phyloP scores from a whole-genome alignment of 2,797 vertebrate genomes.

The Smutsia temminckii region DNA sequence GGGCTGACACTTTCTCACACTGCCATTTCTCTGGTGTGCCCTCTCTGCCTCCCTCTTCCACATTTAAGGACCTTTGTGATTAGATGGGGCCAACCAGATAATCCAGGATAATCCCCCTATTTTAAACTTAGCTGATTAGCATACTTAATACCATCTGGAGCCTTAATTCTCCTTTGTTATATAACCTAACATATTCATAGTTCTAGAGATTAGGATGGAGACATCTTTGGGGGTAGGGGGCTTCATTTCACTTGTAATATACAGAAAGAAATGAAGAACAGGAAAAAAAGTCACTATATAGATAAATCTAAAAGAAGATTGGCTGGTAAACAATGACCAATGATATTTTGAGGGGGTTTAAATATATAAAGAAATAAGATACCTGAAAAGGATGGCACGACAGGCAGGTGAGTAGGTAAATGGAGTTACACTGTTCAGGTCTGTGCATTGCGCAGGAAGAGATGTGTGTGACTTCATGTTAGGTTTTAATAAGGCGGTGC shows the following conservation, averaged over 20 bases:
- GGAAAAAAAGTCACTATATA: not conserved
- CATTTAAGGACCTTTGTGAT: not conserved
- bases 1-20: not conserved
- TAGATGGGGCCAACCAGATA: not conserved
- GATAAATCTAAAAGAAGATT: not conserved
- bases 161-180: not conserved
- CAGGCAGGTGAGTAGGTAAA: not conserved
- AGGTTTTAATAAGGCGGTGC: not conserved
- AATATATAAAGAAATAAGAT: not conserved
- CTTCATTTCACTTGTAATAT: not conserved
- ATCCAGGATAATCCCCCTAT: not conserved
- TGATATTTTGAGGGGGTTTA: not conserved
- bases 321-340: not conserved
- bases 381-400: not conserved
- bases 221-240: not conserved
- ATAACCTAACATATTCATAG: not conserved
- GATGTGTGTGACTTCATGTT: fast-evolving
- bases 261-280: not conserved
- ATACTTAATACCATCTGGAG: not conserved
- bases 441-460: not conserved
- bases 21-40: not conserved
- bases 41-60: not conserved
- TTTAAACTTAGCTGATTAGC: not conserved
- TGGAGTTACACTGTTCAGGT: not conserved
- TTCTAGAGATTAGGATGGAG: not conserved